phyloP scores from a whole-genome alignment of 53 echinoderm and acorn worm species.

The Holothuria leucospilota region DNA sequence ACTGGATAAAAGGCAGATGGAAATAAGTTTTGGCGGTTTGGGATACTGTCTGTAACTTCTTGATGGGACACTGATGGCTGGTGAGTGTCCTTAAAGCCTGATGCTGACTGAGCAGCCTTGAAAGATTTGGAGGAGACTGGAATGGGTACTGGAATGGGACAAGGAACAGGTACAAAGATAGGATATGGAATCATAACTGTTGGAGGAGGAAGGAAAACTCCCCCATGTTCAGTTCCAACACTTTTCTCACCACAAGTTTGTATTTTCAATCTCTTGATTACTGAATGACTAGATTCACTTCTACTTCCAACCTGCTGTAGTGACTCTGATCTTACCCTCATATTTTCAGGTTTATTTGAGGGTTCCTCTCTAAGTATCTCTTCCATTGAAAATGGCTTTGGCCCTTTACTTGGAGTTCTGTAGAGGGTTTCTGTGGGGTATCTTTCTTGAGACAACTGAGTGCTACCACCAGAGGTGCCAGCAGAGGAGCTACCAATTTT shows the following conservation, averaged over 20 bases:
- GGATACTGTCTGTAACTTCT: background rate
- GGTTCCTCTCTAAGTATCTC: too few species aligned
- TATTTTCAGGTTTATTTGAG: too few species aligned
- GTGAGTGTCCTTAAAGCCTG: too few species aligned
- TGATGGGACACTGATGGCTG: background rate
- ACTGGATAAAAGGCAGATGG: constrained; percentile 49
- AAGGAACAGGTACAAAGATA: constrained; percentile 89
- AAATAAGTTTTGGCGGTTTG: constrained; percentile 39
- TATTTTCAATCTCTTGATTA: background rate
- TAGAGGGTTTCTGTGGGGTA: too few species aligned
- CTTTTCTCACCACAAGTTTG: background rate
- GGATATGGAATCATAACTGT: constrained; percentile 97
- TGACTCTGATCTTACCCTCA: too few species aligned
- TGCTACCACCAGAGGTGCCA: too few species aligned
- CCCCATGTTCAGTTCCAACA: background rate
- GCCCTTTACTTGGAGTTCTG: too few species aligned
- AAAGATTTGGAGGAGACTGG: constrained; percentile 78
- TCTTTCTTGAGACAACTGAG: too few species aligned
- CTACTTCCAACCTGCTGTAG: background rate
- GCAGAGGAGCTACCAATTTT: too few species aligned
- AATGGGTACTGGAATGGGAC: constrained; percentile 91
- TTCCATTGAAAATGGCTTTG: too few species aligned
- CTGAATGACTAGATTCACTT: background rate
- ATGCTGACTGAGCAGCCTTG: constrained; percentile 53
- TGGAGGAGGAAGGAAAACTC: constrained; percentile 73